phyloP scores from a whole-genome alignment of 2,797 vertebrate species.

The Orestias chungarensis region DNA sequence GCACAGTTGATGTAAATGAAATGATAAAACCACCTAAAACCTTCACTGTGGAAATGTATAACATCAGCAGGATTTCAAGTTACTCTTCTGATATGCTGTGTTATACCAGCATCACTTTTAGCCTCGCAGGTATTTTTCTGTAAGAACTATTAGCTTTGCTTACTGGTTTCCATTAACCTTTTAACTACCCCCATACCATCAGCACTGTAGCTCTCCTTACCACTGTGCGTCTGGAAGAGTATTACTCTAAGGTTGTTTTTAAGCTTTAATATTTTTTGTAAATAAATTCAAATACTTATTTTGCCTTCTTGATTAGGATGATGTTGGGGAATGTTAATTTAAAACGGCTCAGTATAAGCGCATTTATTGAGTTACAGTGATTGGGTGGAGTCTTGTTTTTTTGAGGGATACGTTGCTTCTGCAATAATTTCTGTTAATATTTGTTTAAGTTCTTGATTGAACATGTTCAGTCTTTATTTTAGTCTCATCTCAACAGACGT shows the following conservation, averaged over 20 bases:
- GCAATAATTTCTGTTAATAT: neutral
- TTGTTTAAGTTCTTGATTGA: neutral
- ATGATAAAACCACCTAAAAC: neutral
- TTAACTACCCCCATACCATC: too few species aligned
- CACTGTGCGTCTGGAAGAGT: neutral
- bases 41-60: neutral
- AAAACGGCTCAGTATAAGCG: neutral
- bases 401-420: neutral
- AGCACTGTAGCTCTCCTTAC: too few species aligned
- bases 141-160: neutral
- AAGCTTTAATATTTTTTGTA: neutral
- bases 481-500: constrained; percentile 90
- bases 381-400: neutral
- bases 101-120: neutral
- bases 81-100: neutral
- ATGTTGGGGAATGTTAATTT: too few species aligned
- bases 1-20: neutral
- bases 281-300: neutral
- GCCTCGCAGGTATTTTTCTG: neutral
- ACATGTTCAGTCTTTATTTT: constrained; percentile 13
- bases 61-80: neutral
- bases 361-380: neutral
- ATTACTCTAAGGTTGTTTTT: neutral
- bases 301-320: neutral
- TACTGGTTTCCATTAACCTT: neutral